Evolutionary conservation across 2,797 vertebrate species (phyloP), one percentile per base, ranked within the genome.

Genomic region (Falco cherrug): DNA sequence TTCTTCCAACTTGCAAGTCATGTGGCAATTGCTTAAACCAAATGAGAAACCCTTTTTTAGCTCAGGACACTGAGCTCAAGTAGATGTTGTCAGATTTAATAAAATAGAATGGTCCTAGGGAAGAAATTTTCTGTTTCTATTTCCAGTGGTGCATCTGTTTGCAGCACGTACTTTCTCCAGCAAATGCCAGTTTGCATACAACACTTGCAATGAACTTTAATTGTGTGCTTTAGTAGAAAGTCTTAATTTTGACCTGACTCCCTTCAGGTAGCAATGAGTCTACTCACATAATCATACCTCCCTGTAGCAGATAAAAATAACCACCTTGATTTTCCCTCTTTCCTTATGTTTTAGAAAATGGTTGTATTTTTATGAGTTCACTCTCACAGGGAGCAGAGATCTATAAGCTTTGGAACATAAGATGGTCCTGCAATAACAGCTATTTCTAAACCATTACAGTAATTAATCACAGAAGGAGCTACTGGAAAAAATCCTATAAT

Each of bases 241-340:
- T 97, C 96, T 97, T 98, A 97, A 98, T 98, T 98, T 97, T 98
- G 95, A 97, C 95, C 93, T 94, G 90, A 97, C 93, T 98, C 97
- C 87, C 97, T 97, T 97, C 93, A 95, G 97, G 97, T 98, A 98
- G 95, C 95, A 98, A 97, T 96, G 95, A 98, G 95, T 97, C 3
- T 24, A 95, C 95, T 91, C 93, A 97, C 83, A 96, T 96, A 97
- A 98, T 98, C 97, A 93, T 73, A 96, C 94, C 53, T 95, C 96
- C 91, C 84, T 31, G 22, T 69, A 97, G 96, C 92, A 97, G 96
- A 96, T 93, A 97, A 98, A 97, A 97, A 97, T 96, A 97, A 81
- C 94, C 74, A 96, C 97, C 96, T 96, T 97, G 82, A 79, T 96
- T 97, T 95, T 86, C 50, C 80, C n/a, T 37, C 3, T 59, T 43